Base-by-base conservation (phyloP, 2,113 vertebrate genomes). In the Symphodus melops region DNA sequence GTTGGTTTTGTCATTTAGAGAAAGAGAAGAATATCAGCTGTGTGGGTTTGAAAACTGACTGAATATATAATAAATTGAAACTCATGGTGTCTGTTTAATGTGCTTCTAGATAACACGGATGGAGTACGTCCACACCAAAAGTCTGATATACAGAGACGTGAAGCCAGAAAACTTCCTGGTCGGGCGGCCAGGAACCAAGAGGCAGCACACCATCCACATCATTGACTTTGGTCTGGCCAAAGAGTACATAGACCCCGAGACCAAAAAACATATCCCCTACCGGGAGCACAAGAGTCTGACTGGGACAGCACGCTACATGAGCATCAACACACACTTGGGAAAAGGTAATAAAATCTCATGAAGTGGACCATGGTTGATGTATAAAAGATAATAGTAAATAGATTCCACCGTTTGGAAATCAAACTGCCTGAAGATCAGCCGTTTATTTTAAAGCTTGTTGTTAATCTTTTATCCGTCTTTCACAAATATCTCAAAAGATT, bases 241-340 rank as follows among this genome's bases (percentile, higher is more conserved):
- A 96, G 98, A 99, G 90, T 99, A 98, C 87, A 98, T 98, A 17
- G 98, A 99, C 93, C 97, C 98, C 0, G 98, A 99, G 96, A 99
- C 98, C 96, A 97, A 97, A 97, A 99, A 99, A 96, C 98, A 99
- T 95, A 99, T 99, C 96, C 98, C 97, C 0, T 98, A 99, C 94
- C 94, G 97, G 87, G 98, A 99, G 95, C 98, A 99, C 96, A 99
- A 99, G 94, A 99, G 98, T 94, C 93, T 98, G 91, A 99, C 97
- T 3, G 97, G 97, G 86, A 99, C 97, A 0, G 97, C 97, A 0
- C 96, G 97, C 76, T 99, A 99, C 91, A 99, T 99, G 97, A 99
- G 97, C 95, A 98, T 99, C 92, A 99, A 98, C 94, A 98, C 97
- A 14, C 97, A 98, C 92, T 91, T 99, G 51, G 97, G 97, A 81